phyloP scores from a whole-genome alignment of 1,140 invertebrate genomes.

The Helicoverpa armigera region DNA sequence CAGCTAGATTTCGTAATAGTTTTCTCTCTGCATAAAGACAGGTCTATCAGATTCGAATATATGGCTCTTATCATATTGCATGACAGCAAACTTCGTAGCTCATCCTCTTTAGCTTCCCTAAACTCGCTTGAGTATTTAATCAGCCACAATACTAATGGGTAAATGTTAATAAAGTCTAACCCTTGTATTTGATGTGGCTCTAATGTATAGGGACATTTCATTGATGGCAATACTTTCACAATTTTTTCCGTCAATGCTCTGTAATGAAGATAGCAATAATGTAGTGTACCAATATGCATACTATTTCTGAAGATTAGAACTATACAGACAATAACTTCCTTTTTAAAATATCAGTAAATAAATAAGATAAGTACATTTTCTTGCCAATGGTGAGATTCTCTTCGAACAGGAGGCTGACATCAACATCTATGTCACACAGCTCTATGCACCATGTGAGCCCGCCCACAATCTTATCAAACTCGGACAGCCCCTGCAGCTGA shows the following conservation, averaged over 20 bases:
- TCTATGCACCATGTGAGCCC: slow-evolving; percentile 99
- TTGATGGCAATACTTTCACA: slow-evolving; percentile 95
- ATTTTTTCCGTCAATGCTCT: slow-evolving; percentile 97
- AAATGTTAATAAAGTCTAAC: slow-evolving; percentile 98
- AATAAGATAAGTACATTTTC: too few relatives aligned
- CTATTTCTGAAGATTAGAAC: background rate
- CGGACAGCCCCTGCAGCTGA: slow-evolving; percentile 96
- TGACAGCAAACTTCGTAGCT: slow-evolving; percentile 93
- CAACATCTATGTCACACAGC: slow-evolving; percentile 97
- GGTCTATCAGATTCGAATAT: slow-evolving; percentile 85
- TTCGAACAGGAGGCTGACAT: slow-evolving; percentile 97
- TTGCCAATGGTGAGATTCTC: slow-evolving; percentile 99
- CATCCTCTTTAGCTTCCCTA: slow-evolving; percentile 89
- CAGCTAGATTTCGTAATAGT: slow-evolving; percentile 72
- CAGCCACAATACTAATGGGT: slow-evolving; percentile 98
- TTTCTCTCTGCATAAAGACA: slow-evolving; percentile 82
- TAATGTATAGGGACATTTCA: slow-evolving; percentile 97
- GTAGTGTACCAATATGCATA: slow-evolving; percentile 10
- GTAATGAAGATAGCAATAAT: slow-evolving; percentile 50
- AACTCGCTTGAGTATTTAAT: slow-evolving; percentile 97
- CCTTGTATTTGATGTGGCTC: slow-evolving; percentile 99
- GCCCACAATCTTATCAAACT: slow-evolving; percentile 98
- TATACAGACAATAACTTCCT: background rate
- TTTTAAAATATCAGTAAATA: too few relatives aligned
- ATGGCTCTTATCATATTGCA: slow-evolving; percentile 94